These are phyloP conservation scores for Typhlichthys subterraneus DNA, from an alignment of 2,797 vertebrate genomes.

Conservation along the genomic window DNA sequence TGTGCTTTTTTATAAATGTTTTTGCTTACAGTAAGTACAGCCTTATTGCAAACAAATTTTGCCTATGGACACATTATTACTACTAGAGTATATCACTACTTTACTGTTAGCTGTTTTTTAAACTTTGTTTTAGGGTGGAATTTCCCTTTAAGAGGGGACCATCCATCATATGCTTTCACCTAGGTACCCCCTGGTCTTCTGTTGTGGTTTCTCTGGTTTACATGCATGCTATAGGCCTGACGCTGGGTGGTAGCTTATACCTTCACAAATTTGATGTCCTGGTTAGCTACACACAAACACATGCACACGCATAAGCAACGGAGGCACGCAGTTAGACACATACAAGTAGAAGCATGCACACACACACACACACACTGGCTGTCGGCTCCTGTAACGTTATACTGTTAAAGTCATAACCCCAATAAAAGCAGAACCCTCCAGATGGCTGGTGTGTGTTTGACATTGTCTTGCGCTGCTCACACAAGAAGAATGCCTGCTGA, in stretches of 20 bases:
- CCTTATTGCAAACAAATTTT: too few relatives aligned
- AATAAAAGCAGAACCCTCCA: conserved; percentile 53
- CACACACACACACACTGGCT: conserved; percentile 7
- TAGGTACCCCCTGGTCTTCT: conserved; percentile 51
- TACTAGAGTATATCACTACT: too few relatives aligned
- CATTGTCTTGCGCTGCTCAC: conserved; percentile 36
- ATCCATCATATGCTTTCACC: conserved; percentile 59
- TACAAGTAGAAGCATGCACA: not conserved
- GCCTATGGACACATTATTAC: too few relatives aligned
- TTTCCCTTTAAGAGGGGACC: conserved; percentile 62
- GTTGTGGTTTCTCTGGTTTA: conserved; percentile 77
- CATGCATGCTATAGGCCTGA: conserved; percentile 76
- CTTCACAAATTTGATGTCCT: conserved; percentile 50
- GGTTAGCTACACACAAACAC: conserved; percentile 1
- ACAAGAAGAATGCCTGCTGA: conserved; percentile 39
- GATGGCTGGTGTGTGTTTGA: conserved; percentile 52
- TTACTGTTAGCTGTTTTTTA: not conserved
- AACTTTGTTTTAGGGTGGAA: conserved; percentile 54
- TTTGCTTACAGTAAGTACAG: not conserved
- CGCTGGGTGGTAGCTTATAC: conserved; percentile 61
- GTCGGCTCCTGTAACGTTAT: conserved; percentile 56
- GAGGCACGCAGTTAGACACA: too few relatives aligned
- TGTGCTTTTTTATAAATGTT: not conserved
- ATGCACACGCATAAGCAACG: conserved; percentile 1
- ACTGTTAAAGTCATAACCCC: conserved; percentile 61